These are phyloP conservation scores for Neopipo cinnamomea DNA, from an alignment of 2,113 vertebrate genomes.

Conservation along the genomic window DNA sequence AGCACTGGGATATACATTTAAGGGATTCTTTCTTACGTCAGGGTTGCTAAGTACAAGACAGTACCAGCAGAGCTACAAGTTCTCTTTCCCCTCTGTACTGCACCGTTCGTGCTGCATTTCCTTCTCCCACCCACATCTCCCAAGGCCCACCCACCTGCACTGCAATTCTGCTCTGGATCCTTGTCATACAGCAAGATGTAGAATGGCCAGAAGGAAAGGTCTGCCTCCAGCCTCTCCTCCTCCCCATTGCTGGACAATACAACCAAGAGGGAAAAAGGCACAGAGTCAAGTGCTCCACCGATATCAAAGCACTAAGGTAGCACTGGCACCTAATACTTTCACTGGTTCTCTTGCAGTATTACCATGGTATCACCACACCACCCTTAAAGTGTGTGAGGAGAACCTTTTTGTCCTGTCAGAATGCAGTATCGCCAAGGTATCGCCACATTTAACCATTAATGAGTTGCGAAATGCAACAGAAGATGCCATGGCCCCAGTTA, in stretches of 20 bases:
- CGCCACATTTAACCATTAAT: not conserved
- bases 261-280: not conserved
- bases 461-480: not conserved
- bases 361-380: not conserved
- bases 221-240: not conserved
- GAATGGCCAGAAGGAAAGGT: not conserved
- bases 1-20: not conserved
- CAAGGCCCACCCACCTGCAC: not conserved
- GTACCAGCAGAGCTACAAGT: rapidly evolving
- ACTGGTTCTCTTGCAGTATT: not conserved
- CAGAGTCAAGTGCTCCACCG: not conserved
- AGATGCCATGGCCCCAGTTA: not conserved
- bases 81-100: not conserved
- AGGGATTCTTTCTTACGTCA: not conserved
- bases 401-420: not conserved
- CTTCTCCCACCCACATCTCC: not conserved
- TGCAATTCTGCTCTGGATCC: not conserved
- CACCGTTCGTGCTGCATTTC: not conserved
- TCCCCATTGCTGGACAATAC: rapidly evolving
- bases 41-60: not conserved
- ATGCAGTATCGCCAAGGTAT: not conserved
- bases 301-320: not conserved
- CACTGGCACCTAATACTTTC: not conserved
- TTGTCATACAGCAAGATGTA: not conserved
- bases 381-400: not conserved